phyloP scores from a whole-genome alignment of 2,888 invertebrate species.

The Callyntrura sp. region DNA sequence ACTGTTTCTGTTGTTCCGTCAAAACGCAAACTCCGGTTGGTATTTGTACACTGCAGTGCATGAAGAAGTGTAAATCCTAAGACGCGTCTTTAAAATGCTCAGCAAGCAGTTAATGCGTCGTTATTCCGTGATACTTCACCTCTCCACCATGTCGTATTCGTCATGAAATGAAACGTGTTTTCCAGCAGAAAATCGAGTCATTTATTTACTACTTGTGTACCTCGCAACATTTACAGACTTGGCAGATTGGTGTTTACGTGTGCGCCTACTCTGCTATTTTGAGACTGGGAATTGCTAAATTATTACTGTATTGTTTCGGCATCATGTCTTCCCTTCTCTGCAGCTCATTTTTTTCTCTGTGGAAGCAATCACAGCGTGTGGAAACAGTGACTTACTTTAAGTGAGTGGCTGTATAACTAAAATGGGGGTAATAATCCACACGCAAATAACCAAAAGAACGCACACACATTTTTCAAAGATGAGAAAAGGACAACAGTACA shows the following conservation, averaged over 20 bases:
- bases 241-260: conserved; percentile 42
- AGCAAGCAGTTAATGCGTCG: conserved; percentile 2
- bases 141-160: conserved; percentile 53
- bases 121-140: conserved; percentile 1
- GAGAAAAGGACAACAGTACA: background rate
- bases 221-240: conserved; percentile 15
- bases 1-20: conserved; percentile 1
- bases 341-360: conserved; percentile 50
- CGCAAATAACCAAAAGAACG: conserved; percentile 17
- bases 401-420: background rate
- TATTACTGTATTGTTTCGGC: conserved; percentile 71
- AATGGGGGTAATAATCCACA: conserved; percentile 47
- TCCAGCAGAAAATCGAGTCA: conserved; percentile 57
- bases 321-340: conserved; percentile 60
- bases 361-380: conserved; percentile 17
- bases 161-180: conserved; percentile 67
- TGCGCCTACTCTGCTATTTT: conserved; percentile 46
- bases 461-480: conserved; percentile 12
- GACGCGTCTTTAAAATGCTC: conserved; percentile 14
- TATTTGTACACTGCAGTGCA: background rate
- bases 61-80: background rate
- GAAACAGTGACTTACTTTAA: conserved; percentile 35
- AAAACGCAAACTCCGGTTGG: background rate
- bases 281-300: conserved; percentile 76
- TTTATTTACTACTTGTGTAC: conserved; percentile 65